phyloP scores from a whole-genome alignment of 2,888 invertebrate species.

The Cotesia congregata region DNA sequence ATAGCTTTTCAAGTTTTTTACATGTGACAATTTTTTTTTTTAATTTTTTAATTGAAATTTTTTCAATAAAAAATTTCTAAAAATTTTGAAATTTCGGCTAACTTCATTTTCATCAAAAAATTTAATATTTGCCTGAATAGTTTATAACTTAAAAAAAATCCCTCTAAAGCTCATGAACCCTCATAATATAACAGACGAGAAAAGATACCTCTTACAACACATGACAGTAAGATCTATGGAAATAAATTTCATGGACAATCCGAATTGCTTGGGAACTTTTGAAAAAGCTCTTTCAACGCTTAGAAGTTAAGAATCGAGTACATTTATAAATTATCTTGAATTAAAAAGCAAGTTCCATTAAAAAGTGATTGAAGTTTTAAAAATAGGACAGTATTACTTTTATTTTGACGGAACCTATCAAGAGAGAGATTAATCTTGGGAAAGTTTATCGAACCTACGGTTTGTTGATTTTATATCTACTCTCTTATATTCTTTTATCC shows the following conservation, averaged over 20 bases:
- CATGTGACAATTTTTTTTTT: too few relatives aligned
- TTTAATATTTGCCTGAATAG: background rate
- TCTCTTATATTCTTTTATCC: background rate
- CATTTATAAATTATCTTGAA: too few relatives aligned
- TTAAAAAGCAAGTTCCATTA: too few relatives aligned
- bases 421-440: slow-evolving; percentile 19
- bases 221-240: background rate
- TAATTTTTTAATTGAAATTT: too few relatives aligned
- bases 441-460: slow-evolving; percentile 18
- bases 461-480: slow-evolving; percentile 11
- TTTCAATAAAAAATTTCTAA: too few relatives aligned
- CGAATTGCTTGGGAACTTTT: too few relatives aligned
- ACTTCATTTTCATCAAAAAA: too few relatives aligned
- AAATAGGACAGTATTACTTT: background rate
- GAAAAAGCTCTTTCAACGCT: too few relatives aligned
- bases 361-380: background rate
- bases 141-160: background rate
- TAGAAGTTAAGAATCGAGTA: too few relatives aligned
- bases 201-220: background rate
- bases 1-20: too few relatives aligned
- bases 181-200: background rate
- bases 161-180: background rate
- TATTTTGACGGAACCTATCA: slow-evolving; percentile 1
- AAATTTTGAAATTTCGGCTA: too few relatives aligned
- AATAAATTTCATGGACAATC: background rate